Base-by-base conservation (phyloP, 2,113 vertebrate genomes). In the human region DNA sequence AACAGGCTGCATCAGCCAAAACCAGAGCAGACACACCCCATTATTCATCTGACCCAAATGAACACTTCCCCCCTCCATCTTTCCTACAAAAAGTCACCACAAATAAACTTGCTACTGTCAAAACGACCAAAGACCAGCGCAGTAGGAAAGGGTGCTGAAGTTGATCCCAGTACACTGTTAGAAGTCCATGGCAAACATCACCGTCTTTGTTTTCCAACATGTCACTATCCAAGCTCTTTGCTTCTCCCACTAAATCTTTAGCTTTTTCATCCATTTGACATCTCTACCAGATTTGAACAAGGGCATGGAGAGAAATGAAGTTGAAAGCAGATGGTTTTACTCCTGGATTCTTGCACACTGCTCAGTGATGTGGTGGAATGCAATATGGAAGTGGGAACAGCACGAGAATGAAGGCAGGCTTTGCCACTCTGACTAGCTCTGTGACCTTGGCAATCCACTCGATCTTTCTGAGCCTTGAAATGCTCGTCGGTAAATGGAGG, bases 1-100 rank as follows among this genome's bases (percentile, higher is more conserved):
- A 94, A 89, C 76, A 81, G 3, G 76, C 35, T 80, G 61, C 91
- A 18, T 72, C 72, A 32, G 92, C 72, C 96, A 59, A 81, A 97
- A 57, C 91, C 87, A 84, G 25, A 93, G 83, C 22, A 57, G 93
- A 96, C 96, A 97, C 83, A 84, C 83, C 93, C 89, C 90, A 76
- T 95, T 93, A 95, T 75, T 97, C 90, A 94, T 89, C 93, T 76
- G 68, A 88, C 81, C 83, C 92, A 87, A 97, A 96, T 64, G 35
- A 88, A 38, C 88, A 97, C 86, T 57, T 66, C 66, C 83, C 43
- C n/a, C 70, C 43, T 64, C 50, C 84, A 81, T 61, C 82, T 92
- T 94, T 68, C 68, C 73, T 79, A 89, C 57, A 70, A 82, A 96
- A 96, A 83, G 23, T 32, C 66, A 84, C 35, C 35, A 45, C 25